A percentile compares a stretch with the other conserved stretches of the same genome.
Conservation (phyloP, 2,888 invertebrate genomes). For the Epiblema foenella region DNA sequence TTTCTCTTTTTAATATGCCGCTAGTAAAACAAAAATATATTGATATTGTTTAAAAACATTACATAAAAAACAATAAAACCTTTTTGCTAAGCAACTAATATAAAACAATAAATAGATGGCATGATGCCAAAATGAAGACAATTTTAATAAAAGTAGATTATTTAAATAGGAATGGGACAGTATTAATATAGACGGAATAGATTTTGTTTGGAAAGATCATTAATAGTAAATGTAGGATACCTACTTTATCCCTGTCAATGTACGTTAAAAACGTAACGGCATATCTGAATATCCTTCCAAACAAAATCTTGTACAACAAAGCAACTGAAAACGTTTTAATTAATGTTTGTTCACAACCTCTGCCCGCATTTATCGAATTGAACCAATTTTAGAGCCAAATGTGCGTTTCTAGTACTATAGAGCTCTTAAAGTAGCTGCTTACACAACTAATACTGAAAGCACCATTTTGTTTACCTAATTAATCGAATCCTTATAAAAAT, state of each 20-base stretch:
- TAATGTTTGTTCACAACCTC: constrained; percentile 44
- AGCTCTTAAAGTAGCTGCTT: constrained; percentile 67
- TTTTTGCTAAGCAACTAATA: constrained; percentile 77
- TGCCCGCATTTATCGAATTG: constrained; percentile 32
- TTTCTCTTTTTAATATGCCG: constrained; percentile 24
- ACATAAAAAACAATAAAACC: constrained; percentile 65
- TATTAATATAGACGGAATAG: constrained; percentile 3
- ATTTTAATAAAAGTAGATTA: constrained; percentile 23
- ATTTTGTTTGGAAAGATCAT: constrained; percentile 16
- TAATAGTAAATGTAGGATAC: neutral
- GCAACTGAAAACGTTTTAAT: constrained; percentile 7
- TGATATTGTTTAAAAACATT: constrained; percentile 59
- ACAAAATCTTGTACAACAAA: constrained; percentile 12
- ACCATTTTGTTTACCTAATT: constrained; percentile 69
- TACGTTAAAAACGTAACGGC: neutral
- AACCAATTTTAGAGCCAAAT: constrained; percentile 59
- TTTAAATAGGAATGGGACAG: constrained; percentile 37
- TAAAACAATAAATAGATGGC: constrained; percentile 69
- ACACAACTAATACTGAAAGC: constrained; percentile 83
- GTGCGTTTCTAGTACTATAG: constrained; percentile 62
- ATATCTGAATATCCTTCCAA: constrained; percentile 18
- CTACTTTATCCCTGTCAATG: neutral
- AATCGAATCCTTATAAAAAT: constrained; percentile 63
- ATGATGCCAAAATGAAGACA: constrained; percentile 50
- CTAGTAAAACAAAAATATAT: constrained; percentile 66